These are phyloP conservation scores for Drosophila hydei DNA, from an alignment of 1,140 invertebrate species.

Conservation along the genomic window DNA sequence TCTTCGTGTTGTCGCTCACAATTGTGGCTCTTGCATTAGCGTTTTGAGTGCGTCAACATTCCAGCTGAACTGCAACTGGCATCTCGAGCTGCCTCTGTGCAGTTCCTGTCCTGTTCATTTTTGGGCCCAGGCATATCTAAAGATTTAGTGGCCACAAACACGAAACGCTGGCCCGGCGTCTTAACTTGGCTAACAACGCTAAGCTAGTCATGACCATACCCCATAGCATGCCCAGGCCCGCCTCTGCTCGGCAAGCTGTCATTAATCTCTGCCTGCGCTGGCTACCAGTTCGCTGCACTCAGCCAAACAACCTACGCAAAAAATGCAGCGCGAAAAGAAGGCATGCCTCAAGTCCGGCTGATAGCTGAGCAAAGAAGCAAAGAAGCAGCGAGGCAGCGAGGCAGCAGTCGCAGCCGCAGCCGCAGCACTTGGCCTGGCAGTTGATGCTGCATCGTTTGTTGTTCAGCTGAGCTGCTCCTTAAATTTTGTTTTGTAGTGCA, in stretches of 20 bases:
- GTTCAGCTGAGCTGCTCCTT: constrained; percentile 53
- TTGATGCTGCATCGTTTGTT: constrained; percentile 38
- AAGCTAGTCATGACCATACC: constrained; percentile 16
- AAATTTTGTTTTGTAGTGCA: constrained; percentile 77
- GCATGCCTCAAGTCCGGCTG: constrained; percentile 36
- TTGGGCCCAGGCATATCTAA: constrained; percentile 25
- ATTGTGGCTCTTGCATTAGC: no score
- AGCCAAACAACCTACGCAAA: constrained; percentile 63
- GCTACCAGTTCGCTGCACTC: constrained; percentile 79
- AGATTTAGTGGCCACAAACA: constrained; percentile 71
- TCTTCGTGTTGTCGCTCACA: no score
- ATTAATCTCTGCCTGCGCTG: constrained; percentile 61
- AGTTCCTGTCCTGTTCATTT: background rate
- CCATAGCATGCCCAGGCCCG: background rate
- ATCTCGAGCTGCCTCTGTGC: constrained; percentile 5
- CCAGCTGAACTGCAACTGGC: background rate
- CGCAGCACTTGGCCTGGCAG: background rate
- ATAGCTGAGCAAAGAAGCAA: no score
- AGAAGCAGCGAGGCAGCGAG: no score
- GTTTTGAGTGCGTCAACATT: background rate
- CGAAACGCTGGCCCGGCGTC: constrained; percentile 37
- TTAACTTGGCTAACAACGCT: constrained; percentile 34
- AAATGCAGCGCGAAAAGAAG: constrained; percentile 80
- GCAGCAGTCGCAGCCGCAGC: background rate
- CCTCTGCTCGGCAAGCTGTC: constrained; percentile 23